Evolutionary conservation across 1,140 invertebrate genomes (phyloP).

Genomic region (Drosophila grimshawi): DNA sequence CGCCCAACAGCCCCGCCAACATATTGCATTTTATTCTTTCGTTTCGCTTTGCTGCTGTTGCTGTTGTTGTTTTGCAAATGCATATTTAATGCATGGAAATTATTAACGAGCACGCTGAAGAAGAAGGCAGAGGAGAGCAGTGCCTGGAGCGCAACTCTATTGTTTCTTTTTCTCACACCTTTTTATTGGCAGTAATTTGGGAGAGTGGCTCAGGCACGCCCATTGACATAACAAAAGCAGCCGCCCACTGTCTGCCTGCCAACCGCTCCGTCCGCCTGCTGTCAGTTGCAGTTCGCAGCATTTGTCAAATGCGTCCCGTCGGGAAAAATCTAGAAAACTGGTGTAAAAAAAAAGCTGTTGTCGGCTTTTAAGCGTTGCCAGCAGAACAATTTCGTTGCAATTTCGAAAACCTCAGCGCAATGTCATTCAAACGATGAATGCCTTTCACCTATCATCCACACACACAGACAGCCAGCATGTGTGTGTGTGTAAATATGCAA

Average conservation of each 20-base stretch:
- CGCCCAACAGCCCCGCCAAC: conserved; percentile 31
- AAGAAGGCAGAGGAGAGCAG: neutral
- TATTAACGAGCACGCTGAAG: conserved; percentile 54
- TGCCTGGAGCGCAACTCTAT: neutral
- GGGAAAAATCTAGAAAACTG: conserved; percentile 16
- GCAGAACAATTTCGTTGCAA: conserved; percentile 60
- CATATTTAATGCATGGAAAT: conserved; percentile 78
- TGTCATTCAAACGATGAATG: conserved; percentile 64
- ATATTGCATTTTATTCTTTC: conserved; percentile 62
- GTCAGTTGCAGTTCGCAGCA: conserved; percentile 49
- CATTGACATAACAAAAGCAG: conserved; percentile 5
- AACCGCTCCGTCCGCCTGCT: neutral
- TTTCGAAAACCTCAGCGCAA: conserved; percentile 58
- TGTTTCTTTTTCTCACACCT: conserved; percentile 1
- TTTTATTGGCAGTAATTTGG: conserved; percentile 41
- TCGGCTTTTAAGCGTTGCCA: conserved; percentile 4
- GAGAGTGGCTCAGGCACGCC: conserved; percentile 18
- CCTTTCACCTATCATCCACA: conserved; percentile 24
- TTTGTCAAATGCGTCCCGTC: conserved; percentile 58
- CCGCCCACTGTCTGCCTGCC: neutral
- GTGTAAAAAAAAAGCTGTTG: conserved; percentile 15
- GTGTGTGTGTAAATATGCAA: conserved; percentile 63
- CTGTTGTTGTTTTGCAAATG: conserved; percentile 59
- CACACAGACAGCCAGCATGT: conserved; percentile 22
- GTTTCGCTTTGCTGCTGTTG: neutral